Percentiles rank a stretch among this genome's conserved stretches.
Conservation (phyloP, 2,113 vertebrate genomes). For the Meleagris gallopavo region DNA sequence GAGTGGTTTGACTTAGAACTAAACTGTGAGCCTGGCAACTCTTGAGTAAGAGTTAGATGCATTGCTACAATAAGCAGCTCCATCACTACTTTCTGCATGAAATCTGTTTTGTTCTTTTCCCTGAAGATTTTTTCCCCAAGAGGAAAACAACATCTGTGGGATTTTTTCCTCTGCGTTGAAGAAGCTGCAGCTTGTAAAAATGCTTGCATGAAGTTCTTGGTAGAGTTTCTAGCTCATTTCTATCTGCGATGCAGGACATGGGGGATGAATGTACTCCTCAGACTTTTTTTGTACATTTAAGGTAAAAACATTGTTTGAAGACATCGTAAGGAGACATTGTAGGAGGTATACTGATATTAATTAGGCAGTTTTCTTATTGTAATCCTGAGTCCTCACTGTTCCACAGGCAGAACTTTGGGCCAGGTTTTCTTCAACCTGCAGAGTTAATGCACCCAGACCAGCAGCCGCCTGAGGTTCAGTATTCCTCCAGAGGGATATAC, state of each 20-base stretch:
- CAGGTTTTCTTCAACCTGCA: slow-evolving; percentile 83
- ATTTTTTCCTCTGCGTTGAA: neutral
- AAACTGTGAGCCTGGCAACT: neutral
- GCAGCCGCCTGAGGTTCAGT: slow-evolving; percentile 84
- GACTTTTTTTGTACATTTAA: neutral
- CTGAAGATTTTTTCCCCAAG: neutral
- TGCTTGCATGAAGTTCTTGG: neutral
- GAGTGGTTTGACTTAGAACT: neutral
- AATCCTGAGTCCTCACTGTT: slow-evolving; percentile 35
- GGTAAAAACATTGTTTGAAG: neutral
- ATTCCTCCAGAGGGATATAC: slow-evolving; percentile 86
- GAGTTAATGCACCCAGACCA: slow-evolving; percentile 83
- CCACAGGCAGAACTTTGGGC: slow-evolving; percentile 85
- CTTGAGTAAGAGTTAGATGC: neutral
- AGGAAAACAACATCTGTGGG: neutral
- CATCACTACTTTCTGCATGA: neutral
- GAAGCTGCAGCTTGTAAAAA: neutral
- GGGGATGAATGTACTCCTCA: neutral
- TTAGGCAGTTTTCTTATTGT: neutral
- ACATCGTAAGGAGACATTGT: neutral
- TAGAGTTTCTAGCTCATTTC: neutral
- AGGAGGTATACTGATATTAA: neutral
- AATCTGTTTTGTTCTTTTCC: neutral
- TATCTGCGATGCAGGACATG: neutral
- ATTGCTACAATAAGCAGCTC: neutral